Base-by-base conservation (phyloP, 64 coral and sea anemone species). In the Catalaphyllia jardinei region DNA sequence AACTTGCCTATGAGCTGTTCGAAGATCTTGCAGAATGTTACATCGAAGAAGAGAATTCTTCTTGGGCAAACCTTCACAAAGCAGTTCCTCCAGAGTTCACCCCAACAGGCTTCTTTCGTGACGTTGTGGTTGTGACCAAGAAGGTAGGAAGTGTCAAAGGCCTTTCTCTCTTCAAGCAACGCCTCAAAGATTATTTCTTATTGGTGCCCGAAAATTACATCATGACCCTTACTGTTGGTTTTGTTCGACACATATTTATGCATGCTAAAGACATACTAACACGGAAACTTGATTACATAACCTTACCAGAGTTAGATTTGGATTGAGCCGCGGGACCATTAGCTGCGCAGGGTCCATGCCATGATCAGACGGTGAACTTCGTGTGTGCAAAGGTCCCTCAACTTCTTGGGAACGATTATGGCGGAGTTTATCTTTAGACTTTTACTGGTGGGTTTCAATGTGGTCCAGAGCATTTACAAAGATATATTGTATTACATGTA, bases 41-140 rank as follows among this genome's bases (percentile, higher is more conserved):
- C 30, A 19, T 55, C 12, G 69, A 87, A 9, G 67, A 74, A 15
- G 29, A 87, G 1, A 60, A 61, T 31, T 74, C 85, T 39, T 49
- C 69, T 4, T 73, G 28, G 67, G 27, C 85, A 72, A 87, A 74
- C 20, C 38, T 87, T 19, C 85, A 55, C 50, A 87, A 87, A 87
- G 85, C 42, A 74, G 31, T 87, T 30, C 24, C 67, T 29, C 46
- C 38, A 7, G 85, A 74, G 9, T 55, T 29, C 71, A 29, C 10
- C 11, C 1, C 38, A 74, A 22, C 54, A 29, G 42, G 71, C 14
- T 25, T 74, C n/a, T 74, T 87, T 30, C 67, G 22, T 11, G 71
- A 19, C 12, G 67, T 74, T 24, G 71, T 1, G 3, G 49, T 59
- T 31, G 51, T 74, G 1, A 74, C 85, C 7, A 1, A 18, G 38